These are phyloP conservation scores for Hephaestus fuliginosus DNA, from an alignment of 2,797 vertebrate species.

Conservation along the genomic window DNA sequence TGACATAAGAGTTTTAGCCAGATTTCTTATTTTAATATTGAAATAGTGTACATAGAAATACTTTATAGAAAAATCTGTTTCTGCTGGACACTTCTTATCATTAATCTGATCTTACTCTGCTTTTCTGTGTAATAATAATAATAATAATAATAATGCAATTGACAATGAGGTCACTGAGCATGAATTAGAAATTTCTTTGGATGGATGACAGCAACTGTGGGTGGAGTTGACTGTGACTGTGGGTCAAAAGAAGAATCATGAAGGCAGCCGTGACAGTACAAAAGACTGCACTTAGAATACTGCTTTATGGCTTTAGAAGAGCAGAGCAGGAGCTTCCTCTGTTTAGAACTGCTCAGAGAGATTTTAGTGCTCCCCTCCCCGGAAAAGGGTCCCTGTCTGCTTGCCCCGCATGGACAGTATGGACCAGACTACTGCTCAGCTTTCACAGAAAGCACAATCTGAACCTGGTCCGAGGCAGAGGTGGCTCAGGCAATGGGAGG, in stretches of 20 bases:
- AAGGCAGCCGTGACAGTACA: conserved; percentile 69
- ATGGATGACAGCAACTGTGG: conserved; percentile 25
- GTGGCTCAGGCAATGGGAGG: conserved; percentile 35
- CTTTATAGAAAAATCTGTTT: conserved; percentile 13
- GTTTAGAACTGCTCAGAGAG: conserved; percentile 32
- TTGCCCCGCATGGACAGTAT: conserved; percentile 44
- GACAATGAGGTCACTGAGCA: conserved; percentile 56
- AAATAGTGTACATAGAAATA: conserved; percentile 36
- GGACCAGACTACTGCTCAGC: conserved; percentile 60
- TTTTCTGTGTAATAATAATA: conserved; percentile 32
- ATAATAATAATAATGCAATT: conserved; percentile 33
- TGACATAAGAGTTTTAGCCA: conserved; percentile 12
- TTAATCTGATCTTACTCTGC: conserved; percentile 20
- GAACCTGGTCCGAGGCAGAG: conserved; percentile 40
- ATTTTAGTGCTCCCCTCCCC: conserved; percentile 40
- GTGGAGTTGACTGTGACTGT: conserved; percentile 22
- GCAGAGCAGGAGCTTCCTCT: conserved; percentile 41
- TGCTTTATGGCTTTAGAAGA: conserved; percentile 77
- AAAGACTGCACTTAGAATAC: conserved; percentile 71
- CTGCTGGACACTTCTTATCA: conserved; percentile 14
- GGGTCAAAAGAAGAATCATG: conserved; percentile 35
- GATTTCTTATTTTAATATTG: conserved; percentile 35
- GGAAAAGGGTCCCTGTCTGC: conserved; percentile 37
- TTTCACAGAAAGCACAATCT: conserved; percentile 87
- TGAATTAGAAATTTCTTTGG: conserved; percentile 50